Evolutionary conservation across 2,888 invertebrate species (phyloP), one percentile per base, ranked within the genome.

Genomic region (Hirudinaria manillensis): DNA sequence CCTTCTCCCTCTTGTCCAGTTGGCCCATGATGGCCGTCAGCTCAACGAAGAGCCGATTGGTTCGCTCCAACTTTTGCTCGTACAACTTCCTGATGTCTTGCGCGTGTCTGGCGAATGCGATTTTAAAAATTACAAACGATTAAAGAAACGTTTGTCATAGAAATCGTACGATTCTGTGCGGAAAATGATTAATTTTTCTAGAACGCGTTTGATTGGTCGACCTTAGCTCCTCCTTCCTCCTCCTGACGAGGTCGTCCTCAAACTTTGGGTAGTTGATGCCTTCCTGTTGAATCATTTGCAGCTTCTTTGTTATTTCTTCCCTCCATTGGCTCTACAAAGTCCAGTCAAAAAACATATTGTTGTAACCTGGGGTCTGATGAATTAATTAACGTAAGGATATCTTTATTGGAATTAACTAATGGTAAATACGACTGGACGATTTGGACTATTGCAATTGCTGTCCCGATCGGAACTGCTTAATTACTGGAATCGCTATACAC

Each of bases 1-100:
- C 91, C 75, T 89, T 89, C 84, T 94, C 93, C 34, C 92, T 89
- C 81, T 93, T 91, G 77, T 94, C 93, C n/a, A 96, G 86, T 82
- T 94, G 93, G 10, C 92, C 87, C 82, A 93, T 88, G 76, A 93
- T 91, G 2, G 92, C 90, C 79, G 91, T 92, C 24, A 95, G 88
- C 84, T 96, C 94, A 86, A 92, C 89, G 85, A 92, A 94, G 74
- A 98, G 88, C 83, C 93, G 92, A 86, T 94, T 94, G 24, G 94
- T 93, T 78, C 92, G 89, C 78, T 92, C 91, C 79, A 97, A 85
- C 84, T 94, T 94, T 77, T 92, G 89, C 84, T 96, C 93, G 83
- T 96, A 98, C 78, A 94, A 90, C 81, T 91, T 90, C 55, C 93
- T 89, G 67, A 94, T 92, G 82, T 96, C 94, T 82, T 87, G 86